Evolutionary conservation across 2,113 vertebrate genomes (phyloP).

Genomic region (Pica pica): DNA sequence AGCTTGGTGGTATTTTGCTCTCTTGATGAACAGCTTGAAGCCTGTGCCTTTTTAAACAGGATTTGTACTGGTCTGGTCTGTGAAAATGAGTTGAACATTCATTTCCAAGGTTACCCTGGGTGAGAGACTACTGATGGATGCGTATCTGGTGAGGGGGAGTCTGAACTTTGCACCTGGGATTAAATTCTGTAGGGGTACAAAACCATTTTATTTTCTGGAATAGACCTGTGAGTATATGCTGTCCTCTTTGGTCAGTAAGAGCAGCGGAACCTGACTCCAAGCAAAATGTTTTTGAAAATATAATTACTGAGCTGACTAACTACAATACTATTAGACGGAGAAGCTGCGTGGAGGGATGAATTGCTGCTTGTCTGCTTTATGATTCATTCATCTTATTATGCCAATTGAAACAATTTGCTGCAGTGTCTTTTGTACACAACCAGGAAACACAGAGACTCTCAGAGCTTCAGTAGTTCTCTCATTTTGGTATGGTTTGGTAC

Average conservation of each 20-base stretch:
- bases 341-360: slow-evolving; percentile 23
- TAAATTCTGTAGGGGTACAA: neutral
- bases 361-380: slow-evolving; percentile 60
- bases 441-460: slow-evolving; percentile 37
- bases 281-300: neutral
- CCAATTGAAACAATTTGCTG: slow-evolving; percentile 55
- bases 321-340: neutral
- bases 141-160: neutral
- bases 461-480: neutral
- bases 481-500: neutral
- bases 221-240: neutral
- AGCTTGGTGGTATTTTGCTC: neutral
- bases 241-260: neutral
- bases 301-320: neutral
- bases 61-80: neutral
- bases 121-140: neutral
- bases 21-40: neutral
- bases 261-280: neutral
- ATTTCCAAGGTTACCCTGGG: neutral
- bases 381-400: slow-evolving; percentile 59
- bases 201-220: neutral
- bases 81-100: neutral
- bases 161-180: neutral
- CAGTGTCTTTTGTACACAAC: slow-evolving; percentile 48
- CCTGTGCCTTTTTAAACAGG: neutral